Evolutionary conservation across 2,797 vertebrate genomes (phyloP), one percentile per base, ranked within the genome.

Genomic region (Enteromius afrohamiltoni): DNA sequence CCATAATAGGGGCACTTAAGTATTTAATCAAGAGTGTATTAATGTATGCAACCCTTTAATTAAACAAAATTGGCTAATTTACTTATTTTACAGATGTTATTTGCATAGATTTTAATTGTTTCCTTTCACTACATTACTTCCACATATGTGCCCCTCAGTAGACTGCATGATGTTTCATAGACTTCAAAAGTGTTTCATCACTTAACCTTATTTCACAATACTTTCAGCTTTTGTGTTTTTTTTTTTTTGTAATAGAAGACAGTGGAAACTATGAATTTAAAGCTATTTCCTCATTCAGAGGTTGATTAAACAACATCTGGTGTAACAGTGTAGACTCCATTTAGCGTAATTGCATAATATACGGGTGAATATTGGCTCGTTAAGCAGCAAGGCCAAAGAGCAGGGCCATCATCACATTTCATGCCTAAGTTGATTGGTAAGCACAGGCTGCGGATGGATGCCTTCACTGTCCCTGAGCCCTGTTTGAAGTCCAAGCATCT

Each of bases 301-400:
- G 91, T 92, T 91, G 93, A 92, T 92, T 87, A 85, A 88, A 83
- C 88, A 91, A 94, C 89, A 77, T 90, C 78, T 91, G 90, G 88
- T 94, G 89, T 77, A 88, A 83, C 82, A 86, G 85, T 85, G 86
- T 86, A 67, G 87, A 76, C 73, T 89, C 73, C 82, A 84, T 90
- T 93, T 91, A 90, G 83, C 91, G 87, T 87, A 85, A 92, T 88
- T 80, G 89, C 86, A 87, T 92, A 91, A 92, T 90, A 88, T 92
- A 91, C 73, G 87, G 89, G 85, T 51, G 86, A 85, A 86, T 77
- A 80, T 80, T 64, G 75, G 77, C 49, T 67, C 34, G 53, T 64
- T 37, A 51, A 80, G 84, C 82, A 79, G 4, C 79, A 37, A 84
- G 65, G 70, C 85, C 69, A n/a, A 21, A 58, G 85, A 67, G 21